Evolutionary conservation across 2,797 vertebrate species (phyloP).

Genomic region (Masticophis lateralis): DNA sequence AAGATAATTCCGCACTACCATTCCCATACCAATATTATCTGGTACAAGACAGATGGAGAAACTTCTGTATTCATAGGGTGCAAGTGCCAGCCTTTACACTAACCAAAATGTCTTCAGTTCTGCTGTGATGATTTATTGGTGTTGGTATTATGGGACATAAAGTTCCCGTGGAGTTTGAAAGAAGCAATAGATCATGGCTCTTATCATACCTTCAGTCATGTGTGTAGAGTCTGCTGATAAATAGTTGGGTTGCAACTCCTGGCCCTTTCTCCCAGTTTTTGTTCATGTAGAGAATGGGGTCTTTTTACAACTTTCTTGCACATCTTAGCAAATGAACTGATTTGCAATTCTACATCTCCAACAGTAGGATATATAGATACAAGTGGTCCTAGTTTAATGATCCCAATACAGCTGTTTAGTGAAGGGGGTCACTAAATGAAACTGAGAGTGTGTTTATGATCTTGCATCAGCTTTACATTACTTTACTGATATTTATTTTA

Average conservation of each 20-base stretch:
- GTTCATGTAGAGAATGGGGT: neutral
- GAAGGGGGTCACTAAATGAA: neutral
- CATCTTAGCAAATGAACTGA: neutral
- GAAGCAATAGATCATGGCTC: neutral
- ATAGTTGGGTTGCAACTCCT: neutral
- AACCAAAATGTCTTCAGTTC: neutral
- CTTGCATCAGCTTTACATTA: neutral
- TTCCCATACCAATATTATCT: neutral
- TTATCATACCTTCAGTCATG: neutral
- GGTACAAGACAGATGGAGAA: neutral
- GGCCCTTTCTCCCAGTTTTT: neutral
- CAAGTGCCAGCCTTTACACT: neutral
- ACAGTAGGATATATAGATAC: neutral
- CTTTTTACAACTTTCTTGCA: neutral
- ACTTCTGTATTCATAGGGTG: neutral
- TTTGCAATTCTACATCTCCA: neutral
- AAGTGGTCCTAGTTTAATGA: neutral
- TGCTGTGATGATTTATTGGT: neutral
- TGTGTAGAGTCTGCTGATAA: neutral
- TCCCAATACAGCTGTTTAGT: neutral
- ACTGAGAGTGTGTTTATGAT: neutral
- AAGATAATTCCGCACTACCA: neutral
- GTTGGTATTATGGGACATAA: neutral
- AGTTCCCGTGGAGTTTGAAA: neutral
- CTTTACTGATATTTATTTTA: neutral